Evolutionary conservation across 35 echinoderm and acorn worm species (phyloP).

Genomic region (Apostichopus californicus): DNA sequence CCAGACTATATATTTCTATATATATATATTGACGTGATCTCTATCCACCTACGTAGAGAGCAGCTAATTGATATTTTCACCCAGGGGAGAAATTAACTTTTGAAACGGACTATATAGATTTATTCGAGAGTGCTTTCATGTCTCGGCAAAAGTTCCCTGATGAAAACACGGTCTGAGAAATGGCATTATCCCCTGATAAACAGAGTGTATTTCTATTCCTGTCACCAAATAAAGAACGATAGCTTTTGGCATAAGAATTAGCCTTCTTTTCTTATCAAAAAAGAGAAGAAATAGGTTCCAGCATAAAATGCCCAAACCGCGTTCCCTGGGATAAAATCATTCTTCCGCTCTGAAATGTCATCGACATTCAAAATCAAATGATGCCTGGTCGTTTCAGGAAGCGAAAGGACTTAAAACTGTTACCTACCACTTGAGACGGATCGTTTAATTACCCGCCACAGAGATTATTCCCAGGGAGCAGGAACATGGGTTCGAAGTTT

Average conservation of each 20-base stretch:
- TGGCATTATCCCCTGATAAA: neutral
- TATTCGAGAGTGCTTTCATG: conserved; percentile 33
- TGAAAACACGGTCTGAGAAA: neutral
- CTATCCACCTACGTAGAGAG: neutral
- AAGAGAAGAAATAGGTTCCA: neutral
- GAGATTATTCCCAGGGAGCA: too few species aligned
- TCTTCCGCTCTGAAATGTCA: neutral
- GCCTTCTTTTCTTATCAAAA: neutral
- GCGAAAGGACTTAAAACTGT: neutral
- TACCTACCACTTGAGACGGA: neutral
- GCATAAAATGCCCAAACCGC: neutral
- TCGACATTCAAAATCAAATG: neutral
- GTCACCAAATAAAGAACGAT: conserved; percentile 9
- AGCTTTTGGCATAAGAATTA: neutral
- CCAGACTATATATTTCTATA: too few species aligned
- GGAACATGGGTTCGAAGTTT: too few species aligned
- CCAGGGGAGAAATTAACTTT: conserved; percentile 40
- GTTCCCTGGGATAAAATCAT: neutral
- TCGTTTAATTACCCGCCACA: neutral
- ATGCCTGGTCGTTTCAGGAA: neutral
- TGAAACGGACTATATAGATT: conserved; percentile 25
- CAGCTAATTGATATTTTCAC: conserved; percentile 46
- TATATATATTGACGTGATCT: neutral
- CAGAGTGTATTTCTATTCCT: neutral
- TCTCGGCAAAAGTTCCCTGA: neutral